phyloP scores from a whole-genome alignment of 2,797 vertebrate species.

The Sparus aurata region DNA sequence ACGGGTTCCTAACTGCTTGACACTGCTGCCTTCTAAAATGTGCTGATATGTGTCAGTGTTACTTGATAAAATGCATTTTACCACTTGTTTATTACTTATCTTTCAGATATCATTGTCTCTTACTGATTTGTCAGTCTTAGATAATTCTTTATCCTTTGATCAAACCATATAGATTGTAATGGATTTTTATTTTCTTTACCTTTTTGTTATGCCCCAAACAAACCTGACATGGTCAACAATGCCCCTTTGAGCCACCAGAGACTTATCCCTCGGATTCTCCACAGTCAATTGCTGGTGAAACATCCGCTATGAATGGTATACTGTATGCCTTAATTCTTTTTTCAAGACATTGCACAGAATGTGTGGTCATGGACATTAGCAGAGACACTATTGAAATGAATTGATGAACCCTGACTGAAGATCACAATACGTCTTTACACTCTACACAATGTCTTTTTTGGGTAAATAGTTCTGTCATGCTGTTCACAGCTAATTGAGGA shows the following conservation, averaged over 20 bases:
- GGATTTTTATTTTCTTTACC: background rate
- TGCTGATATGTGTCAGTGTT: background rate
- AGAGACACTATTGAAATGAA: too few relatives aligned
- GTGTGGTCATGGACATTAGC: too few relatives aligned
- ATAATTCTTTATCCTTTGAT: background rate
- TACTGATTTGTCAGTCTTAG: background rate
- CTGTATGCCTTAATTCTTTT: too few relatives aligned
- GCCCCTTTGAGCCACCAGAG: background rate
- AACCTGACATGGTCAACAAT: conserved; percentile 7
- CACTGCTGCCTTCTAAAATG: background rate
- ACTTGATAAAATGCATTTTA: background rate
- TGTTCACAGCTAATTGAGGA: too few relatives aligned
- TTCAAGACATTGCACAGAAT: background rate
- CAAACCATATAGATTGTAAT: background rate
- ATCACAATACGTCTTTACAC: background rate
- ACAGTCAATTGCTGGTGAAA: background rate
- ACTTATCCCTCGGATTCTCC: background rate
- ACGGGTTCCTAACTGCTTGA: background rate
- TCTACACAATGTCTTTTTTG: conserved; percentile 1
- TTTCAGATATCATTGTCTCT: background rate
- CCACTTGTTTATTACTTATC: background rate
- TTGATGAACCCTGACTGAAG: background rate
- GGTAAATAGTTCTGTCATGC: too few relatives aligned
- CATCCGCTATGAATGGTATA: background rate
- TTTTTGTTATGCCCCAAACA: background rate